Base-by-base conservation (phyloP, 2,113 vertebrate species). In the Neofelis nebulosa region DNA sequence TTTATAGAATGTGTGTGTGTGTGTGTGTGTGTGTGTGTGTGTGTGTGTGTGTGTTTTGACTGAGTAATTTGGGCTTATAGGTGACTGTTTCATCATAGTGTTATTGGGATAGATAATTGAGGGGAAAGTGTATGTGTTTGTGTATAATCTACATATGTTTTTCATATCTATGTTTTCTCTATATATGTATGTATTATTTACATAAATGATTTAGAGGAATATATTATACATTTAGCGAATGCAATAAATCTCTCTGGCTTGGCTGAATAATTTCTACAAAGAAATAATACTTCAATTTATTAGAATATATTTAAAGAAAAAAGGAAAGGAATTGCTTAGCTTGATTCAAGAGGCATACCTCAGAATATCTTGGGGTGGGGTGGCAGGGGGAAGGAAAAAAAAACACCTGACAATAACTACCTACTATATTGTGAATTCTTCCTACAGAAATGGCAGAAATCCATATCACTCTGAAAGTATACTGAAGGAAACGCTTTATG, bases 381-480 rank as follows among this genome's bases (percentile, higher is more conserved):
- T 7, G 9, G 5, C 18, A 4, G 33, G 5, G 2, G 9, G 31
- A 65, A 36, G 31, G 16, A 81, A 45, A 65, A 82, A 36, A 31
- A 8, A 36, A 65, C 19, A 23, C 57, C 93, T 76, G 27, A 65
- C 5, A 76, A 19, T 91, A 79, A 50, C 61, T 93, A 65, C 48
- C 33, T 66, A 55, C 33, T 89, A 3, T 95, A 27, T 55, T 92
- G 52, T 68, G 55, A 98, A 93, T 96, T 91, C 45, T 94, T 80
- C 33, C 45, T 88, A 78, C 95, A 87, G 63, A 93, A 85, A 82
- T 48, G 81, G 25, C 16, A 41, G 63, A 90, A 81, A n/a, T 76
- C 25, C 21, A 8, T 23, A 63, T 93, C 9, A 73, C 55, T 91
- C 79, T 86, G 36, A 74, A 92, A 92, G 27, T 25, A 61, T 19